Conservation (phyloP, 37 sponge, comb jelly and placozoan species). For the Beroe forskalii region DNA sequence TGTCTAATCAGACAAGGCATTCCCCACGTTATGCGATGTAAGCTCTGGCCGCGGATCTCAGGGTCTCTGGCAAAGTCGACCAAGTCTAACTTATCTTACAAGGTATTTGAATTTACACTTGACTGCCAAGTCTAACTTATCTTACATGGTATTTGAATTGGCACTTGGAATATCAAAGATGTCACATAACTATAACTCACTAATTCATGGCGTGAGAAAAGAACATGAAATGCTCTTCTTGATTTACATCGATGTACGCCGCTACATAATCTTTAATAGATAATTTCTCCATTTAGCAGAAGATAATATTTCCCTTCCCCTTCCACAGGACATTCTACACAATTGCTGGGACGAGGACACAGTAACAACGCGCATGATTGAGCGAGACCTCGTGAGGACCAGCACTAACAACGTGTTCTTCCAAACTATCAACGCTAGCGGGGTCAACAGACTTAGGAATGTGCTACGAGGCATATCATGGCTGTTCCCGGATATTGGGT, state of each 20-base stretch:
- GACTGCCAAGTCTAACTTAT: too few relatives aligned
- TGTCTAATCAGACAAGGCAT: conserved; percentile 38
- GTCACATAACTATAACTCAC: too few relatives aligned
- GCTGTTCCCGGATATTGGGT: conserved; percentile 70
- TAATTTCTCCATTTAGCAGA: too few relatives aligned
- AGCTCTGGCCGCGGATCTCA: conserved; percentile 27
- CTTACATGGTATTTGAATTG: too few relatives aligned
- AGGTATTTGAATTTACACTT: too few relatives aligned
- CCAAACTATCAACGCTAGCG: conserved; percentile 36
- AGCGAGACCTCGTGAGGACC: conserved; percentile 57
- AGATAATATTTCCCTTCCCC: too few relatives aligned
- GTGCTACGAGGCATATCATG: conserved; percentile 62
- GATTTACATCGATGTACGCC: too few relatives aligned
- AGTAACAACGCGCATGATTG: conserved; percentile 59
- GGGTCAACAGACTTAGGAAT: conserved; percentile 67
- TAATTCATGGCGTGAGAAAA: too few relatives aligned
- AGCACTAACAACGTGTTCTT: conserved; percentile 64
- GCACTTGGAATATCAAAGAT: too few relatives aligned
- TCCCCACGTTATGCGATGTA: conserved; percentile 49
- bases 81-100: conserved; percentile 29
- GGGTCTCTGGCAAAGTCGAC: conserved; percentile 1
- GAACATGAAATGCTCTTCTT: too few relatives aligned
- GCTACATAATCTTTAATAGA: too few relatives aligned
- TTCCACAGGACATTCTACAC: conserved; percentile 65
- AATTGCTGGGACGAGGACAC: conserved; percentile 56